Percentiles rank a stretch among this genome's conserved stretches.
Conservation (phyloP, 1,140 invertebrate genomes). For the Cheumatopsyche charites region DNA sequence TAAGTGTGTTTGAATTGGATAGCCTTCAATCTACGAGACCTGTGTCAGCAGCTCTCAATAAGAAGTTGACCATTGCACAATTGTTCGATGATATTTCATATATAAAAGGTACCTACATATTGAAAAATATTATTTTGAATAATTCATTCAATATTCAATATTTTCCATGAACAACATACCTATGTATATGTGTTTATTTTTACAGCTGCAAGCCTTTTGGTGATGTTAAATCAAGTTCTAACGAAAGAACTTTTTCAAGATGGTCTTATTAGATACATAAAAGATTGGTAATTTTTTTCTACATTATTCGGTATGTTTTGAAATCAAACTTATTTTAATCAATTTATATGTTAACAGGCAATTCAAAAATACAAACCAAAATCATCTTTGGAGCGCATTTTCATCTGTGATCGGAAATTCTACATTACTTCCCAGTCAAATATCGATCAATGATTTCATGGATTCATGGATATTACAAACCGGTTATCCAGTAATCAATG, state of each 20-base stretch:
- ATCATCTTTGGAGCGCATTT: slow-evolving; percentile 74
- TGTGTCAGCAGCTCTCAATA: slow-evolving; percentile 70
- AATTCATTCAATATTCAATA: neutral
- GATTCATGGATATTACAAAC: slow-evolving; percentile 81
- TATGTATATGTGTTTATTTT: slow-evolving; percentile 25
- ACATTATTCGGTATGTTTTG: slow-evolving; percentile 23
- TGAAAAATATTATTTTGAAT: neutral
- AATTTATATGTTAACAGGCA: slow-evolving; percentile 53
- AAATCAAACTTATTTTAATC: neutral
- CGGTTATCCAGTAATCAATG: slow-evolving; percentile 81
- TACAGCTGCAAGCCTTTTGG: slow-evolving; percentile 70
- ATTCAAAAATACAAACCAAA: slow-evolving; percentile 71
- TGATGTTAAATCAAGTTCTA: slow-evolving; percentile 82
- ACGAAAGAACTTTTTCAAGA: slow-evolving; percentile 71
- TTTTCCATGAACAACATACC: neutral
- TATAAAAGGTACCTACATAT: slow-evolving; percentile 68
- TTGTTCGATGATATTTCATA: slow-evolving; percentile 89
- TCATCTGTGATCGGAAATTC: slow-evolving; percentile 59
- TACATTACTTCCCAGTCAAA: slow-evolving; percentile 55
- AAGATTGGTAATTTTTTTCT: slow-evolving; percentile 56
- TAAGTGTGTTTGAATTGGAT: slow-evolving; percentile 75
- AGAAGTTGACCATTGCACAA: slow-evolving; percentile 76
- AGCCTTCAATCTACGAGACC: slow-evolving; percentile 75
- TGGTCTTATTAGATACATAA: slow-evolving; percentile 69
- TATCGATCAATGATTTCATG: slow-evolving; percentile 74